phyloP scores from a whole-genome alignment of 2,797 vertebrate species.

The Bucorvus abyssinicus region DNA sequence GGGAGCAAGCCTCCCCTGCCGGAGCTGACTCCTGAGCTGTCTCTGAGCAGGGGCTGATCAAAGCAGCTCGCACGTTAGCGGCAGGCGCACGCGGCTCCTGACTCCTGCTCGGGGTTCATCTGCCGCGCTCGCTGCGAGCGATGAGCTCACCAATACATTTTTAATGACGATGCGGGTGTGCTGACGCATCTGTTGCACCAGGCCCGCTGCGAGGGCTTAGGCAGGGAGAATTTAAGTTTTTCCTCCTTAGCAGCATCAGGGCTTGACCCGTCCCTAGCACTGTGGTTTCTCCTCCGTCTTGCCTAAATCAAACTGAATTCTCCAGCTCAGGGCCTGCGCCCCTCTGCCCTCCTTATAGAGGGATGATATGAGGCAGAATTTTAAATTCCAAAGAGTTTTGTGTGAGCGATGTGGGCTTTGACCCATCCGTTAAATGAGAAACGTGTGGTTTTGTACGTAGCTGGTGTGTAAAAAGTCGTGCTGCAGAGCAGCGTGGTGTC shows the following conservation, averaged over 20 bases:
- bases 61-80: neutral
- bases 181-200: neutral
- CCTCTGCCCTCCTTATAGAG: accelerated
- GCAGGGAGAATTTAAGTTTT: neutral
- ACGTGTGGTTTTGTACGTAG: accelerated
- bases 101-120: neutral
- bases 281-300: accelerated
- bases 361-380: accelerated
- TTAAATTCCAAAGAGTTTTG: neutral
- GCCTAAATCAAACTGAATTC: accelerated
- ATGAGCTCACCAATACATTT: neutral
- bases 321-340: neutral
- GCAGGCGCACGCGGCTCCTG: accelerated
- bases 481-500: neutral
- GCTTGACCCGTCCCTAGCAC: accelerated
- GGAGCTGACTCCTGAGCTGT: accelerated
- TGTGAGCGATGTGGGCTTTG: accelerated
- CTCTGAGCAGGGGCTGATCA: neutral
- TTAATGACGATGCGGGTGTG: neutral
- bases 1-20: neutral
- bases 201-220: neutral
- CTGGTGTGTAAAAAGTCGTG: accelerated
- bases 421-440: accelerated
- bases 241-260: neutral
- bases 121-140: neutral